Evolutionary conservation across 2,113 vertebrate species (phyloP), one percentile per base, ranked within the genome.

Genomic region (Lasiurus borealis): DNA sequence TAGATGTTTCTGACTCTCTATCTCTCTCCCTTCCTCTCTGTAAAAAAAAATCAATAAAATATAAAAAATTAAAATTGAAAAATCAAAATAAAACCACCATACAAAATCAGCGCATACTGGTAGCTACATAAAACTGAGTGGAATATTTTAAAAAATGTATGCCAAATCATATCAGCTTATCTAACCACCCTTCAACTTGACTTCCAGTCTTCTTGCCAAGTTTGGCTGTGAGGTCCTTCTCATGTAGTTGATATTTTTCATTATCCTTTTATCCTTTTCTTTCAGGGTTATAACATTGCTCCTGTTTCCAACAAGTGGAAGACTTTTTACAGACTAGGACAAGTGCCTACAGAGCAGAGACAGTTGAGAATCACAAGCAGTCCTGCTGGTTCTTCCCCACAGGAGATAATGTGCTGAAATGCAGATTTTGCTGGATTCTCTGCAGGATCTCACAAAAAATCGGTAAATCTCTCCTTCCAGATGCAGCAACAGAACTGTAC

Each of bases 181-280:
- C 85, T 95, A 97, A 95, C 86, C 90, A 94, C 50, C 34, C 89
- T 97, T 97, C 93, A 97, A 77, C 40, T 89, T 95, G 40, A 97
- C 91, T 97, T 94, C 91, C 57, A 93, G 62, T 90, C 85, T 44
- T 92, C 78, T 81, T 80, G 66, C 91, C 94, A 97, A 96, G 76
- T 27, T 78, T 88, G 14, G 62, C 62, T 40, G 29, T 59, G 48
- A 90, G 86, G 64, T 88, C 9, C 44, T 92, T 78, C 2, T 94
- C 83, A 84, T 54, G 59, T 88, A 50, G 40, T 93, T 64, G 50
- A 21, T 57, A 85, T 25, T 36, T 57, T 90, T 94, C 62, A 62
- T 36, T 81, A 29, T 78, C 94, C 71, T 95, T 88, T 96, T 50
- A 84, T 80, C 92, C n/a, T 85, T 96, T 86, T 72, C 62, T 76